Conservation (phyloP, 2,113 vertebrate genomes). For the Lepus americanus region DNA sequence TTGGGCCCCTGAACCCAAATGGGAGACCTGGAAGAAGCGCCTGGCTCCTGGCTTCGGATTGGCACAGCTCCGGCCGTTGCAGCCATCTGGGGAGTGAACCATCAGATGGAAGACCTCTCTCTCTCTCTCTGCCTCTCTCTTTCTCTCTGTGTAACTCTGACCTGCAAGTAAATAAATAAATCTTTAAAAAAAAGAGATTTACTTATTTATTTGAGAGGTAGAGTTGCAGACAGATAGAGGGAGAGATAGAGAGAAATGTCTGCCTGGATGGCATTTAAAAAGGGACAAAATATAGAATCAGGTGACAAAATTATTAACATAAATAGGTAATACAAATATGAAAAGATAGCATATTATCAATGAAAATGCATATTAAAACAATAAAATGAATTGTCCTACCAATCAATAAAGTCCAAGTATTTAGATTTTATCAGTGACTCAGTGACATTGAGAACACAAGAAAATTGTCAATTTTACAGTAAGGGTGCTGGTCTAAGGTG, state of each 20-base stretch:
- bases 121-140: too few relatives aligned
- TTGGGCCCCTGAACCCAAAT: too few relatives aligned
- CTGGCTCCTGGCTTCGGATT: too few relatives aligned
- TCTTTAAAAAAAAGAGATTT: background rate
- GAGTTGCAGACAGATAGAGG: too few relatives aligned
- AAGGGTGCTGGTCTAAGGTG: background rate
- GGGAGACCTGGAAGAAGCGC: too few relatives aligned
- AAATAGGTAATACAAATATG: background rate
- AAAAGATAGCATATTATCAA: background rate
- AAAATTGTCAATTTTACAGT: background rate
- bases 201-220: too few relatives aligned
- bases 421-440: background rate
- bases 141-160: too few relatives aligned
- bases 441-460: background rate
- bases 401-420: background rate
- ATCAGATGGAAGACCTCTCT: too few relatives aligned
- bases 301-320: background rate
- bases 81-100: too few relatives aligned
- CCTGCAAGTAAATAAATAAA: too few relatives aligned
- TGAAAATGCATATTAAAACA: conserved; percentile 2
- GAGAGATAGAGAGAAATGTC: background rate
- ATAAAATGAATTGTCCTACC: background rate
- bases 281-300: background rate
- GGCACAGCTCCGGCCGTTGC: too few relatives aligned
- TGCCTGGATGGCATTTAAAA: background rate